Percentiles rank a stretch among this genome's conserved stretches.
Evolutionary conservation across 2,113 vertebrate species (phyloP).

Genomic region (Trematomus loennbergii): DNA sequence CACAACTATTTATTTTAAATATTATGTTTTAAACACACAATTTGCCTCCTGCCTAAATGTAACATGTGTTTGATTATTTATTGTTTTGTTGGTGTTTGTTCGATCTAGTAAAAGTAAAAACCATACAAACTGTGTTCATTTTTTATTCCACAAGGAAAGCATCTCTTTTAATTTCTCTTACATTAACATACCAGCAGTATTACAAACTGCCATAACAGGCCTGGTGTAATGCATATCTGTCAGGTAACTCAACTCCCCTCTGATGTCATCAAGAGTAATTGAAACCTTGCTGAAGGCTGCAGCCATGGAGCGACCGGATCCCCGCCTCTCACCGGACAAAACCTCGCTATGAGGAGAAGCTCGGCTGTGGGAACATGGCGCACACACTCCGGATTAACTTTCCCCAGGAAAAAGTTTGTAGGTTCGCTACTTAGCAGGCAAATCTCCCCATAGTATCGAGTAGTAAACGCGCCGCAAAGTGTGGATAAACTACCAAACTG

Average conservation of each 20-base stretch:
- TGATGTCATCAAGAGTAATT: conserved; percentile 81
- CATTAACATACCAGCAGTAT: not conserved
- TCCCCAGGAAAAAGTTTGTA: conserved; percentile 30
- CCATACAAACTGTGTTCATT: not conserved
- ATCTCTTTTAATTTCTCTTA: not conserved
- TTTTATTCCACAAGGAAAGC: not conserved
- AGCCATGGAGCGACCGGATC: conserved; percentile 73
- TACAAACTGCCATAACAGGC: no score
- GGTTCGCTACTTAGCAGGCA: not conserved
- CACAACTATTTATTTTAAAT: no score
- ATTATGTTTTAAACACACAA: no score
- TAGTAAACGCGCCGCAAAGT: not conserved
- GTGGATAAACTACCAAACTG: not conserved
- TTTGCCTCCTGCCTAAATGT: not conserved
- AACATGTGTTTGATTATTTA: not conserved
- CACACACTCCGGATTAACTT: conserved; percentile 69
- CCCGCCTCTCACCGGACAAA: conserved; percentile 80
- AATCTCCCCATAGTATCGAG: no score
- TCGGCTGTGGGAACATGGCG: conserved; percentile 83
- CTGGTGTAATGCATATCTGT: conserved; percentile 31
- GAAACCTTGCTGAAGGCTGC: conserved; percentile 64
- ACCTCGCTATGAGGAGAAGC: conserved; percentile 70
- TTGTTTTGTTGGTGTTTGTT: not conserved
- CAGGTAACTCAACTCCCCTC: conserved; percentile 81
- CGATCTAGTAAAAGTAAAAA: not conserved